A percentile compares a stretch with the other conserved stretches of the same genome.
These are phyloP conservation scores for Papilio aristodemus DNA, from an alignment of 1,140 invertebrate genomes.

Conservation along the genomic window DNA sequence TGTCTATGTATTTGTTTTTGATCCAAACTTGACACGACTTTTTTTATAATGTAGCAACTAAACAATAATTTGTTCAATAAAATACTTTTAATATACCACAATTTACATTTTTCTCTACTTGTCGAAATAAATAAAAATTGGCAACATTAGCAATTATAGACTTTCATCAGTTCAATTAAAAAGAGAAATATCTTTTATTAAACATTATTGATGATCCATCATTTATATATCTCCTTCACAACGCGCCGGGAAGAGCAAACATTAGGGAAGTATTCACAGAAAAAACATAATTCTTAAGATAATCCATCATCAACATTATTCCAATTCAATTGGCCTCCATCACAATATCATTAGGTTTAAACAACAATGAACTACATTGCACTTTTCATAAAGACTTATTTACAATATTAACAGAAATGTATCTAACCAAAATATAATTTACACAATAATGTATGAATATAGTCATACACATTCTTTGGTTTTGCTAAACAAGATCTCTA, in stretches of 20 bases:
- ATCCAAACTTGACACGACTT: no score
- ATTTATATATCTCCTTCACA: not conserved
- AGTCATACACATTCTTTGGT: conserved; percentile 28
- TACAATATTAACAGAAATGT: conserved; percentile 12
- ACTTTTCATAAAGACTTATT: conserved; percentile 22
- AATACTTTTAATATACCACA: not conserved
- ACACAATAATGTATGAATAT: conserved; percentile 10
- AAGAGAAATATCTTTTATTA: not conserved
- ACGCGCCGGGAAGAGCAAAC: not conserved
- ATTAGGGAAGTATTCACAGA: not conserved
- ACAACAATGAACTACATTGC: conserved; percentile 26
- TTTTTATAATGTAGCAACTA: no score
- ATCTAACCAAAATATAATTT: conserved; percentile 26
- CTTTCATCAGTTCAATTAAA: not conserved
- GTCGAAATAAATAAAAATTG: conserved; percentile 25
- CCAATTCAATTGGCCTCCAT: conserved; percentile 15
- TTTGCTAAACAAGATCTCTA: conserved; percentile 13
- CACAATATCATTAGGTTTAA: not conserved
- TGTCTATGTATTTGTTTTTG: no score
- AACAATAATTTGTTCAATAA: no score
- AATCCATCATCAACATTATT: not conserved
- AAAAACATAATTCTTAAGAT: not conserved
- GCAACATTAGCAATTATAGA: conserved; percentile 7
- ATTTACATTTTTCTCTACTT: no score
- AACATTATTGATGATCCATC: no score